Conservation (phyloP, 2,888 invertebrate genomes). For the Scaptomyza polygonia region DNA sequence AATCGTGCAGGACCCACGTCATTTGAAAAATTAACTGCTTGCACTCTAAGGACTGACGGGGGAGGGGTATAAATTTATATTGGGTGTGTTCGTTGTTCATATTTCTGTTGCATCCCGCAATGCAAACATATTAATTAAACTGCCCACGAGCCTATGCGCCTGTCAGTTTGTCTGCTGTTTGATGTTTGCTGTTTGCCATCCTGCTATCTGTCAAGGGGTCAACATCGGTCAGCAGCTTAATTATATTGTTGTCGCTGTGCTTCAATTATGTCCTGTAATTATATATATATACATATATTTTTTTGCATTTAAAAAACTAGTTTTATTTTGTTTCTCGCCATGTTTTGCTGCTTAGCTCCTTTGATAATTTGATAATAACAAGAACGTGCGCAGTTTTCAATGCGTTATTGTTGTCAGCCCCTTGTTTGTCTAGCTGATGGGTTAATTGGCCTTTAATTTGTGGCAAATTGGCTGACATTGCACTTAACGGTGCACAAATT, state of each 20-base stretch:
- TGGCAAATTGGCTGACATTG: constrained; percentile 62
- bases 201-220: constrained; percentile 47
- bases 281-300: constrained; percentile 6
- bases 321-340: constrained; percentile 62
- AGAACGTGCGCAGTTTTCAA: constrained; percentile 46
- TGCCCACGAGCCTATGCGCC: constrained; percentile 69
- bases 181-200: constrained; percentile 3
- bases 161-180: constrained; percentile 49
- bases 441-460: constrained; percentile 73
- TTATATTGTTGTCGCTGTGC: constrained; percentile 59
- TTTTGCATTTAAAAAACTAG: constrained; percentile 49
- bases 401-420: constrained; percentile 7
- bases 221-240: constrained; percentile 67
- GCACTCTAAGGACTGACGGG: neutral
- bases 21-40: constrained; percentile 16
- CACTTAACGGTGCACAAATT: constrained; percentile 19
- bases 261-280: constrained; percentile 46
- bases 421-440: constrained; percentile 58
- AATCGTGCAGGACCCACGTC: constrained; percentile 19
- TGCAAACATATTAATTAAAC: constrained; percentile 73
- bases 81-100: constrained; percentile 49
- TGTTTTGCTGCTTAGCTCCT: constrained; percentile 22
- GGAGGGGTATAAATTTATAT: constrained; percentile 1
- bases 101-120: constrained; percentile 52
- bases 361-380: constrained; percentile 78